Evolutionary conservation across 2,113 vertebrate species (phyloP).

Genomic region (Tonatia bakeri): DNA sequence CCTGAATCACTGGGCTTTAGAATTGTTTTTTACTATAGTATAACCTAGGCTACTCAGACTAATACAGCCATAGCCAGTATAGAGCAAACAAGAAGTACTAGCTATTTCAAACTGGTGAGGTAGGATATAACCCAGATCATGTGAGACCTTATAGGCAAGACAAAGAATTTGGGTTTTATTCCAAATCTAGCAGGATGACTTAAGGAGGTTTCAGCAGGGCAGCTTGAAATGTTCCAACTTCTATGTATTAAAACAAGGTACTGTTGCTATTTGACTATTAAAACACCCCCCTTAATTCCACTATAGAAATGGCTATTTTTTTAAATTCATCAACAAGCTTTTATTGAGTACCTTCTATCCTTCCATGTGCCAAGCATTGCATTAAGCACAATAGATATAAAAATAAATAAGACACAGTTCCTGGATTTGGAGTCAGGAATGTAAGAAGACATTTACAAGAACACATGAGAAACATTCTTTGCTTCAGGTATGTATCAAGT

Average conservation of each 20-base stretch:
- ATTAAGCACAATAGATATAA: neutral
- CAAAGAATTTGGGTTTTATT: neutral
- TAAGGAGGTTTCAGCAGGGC: neutral
- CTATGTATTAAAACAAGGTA: neutral
- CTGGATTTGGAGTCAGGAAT: neutral
- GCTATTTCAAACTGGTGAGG: neutral
- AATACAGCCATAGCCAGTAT: neutral
- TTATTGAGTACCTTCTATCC: neutral
- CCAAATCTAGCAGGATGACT: neutral
- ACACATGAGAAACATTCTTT: neutral
- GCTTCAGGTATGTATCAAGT: neutral
- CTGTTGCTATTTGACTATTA: neutral
- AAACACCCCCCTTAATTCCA: neutral
- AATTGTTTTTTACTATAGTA: neutral
- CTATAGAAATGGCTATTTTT: neutral
- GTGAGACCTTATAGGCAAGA: neutral
- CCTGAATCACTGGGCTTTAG: neutral
- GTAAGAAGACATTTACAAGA: slow-evolving; percentile 2
- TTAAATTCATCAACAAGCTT: neutral
- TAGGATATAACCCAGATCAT: neutral
- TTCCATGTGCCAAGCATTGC: neutral
- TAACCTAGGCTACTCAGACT: neutral
- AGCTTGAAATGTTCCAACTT: neutral
- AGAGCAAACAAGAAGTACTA: neutral
- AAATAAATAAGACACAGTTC: neutral